Base-by-base conservation (phyloP, 2,797 vertebrate species). In the Dallia pectoralis region DNA sequence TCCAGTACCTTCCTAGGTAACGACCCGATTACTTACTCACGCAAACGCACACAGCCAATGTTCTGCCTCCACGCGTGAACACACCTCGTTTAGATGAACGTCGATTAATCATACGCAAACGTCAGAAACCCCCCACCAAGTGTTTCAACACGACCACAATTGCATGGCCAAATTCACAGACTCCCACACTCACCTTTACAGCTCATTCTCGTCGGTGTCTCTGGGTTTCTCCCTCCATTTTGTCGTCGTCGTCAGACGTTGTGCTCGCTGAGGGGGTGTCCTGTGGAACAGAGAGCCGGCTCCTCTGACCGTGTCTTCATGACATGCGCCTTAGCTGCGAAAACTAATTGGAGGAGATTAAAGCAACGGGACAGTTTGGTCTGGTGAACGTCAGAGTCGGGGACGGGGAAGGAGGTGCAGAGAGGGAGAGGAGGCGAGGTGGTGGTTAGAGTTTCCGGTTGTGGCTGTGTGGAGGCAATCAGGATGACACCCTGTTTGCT, bases 1-100 rank as follows among this genome's bases (percentile, higher is more conserved):
- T 99, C 98, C 86, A 99, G 97, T 93, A 99, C 98, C 80, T 99
- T 99, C 90, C 91, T 99, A 85, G 98, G 97, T 99, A 97, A 97
- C 86, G 78, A 77, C 62, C 59, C 69, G 40, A 29, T 53, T 6
- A 18, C 22, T 6, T 2, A 25, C 2, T 62, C 18, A 71, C 22
- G 4, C 49, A 75, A 14, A 53, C 53, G 12, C 51, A 25, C 53
- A 25, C 53, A 32, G 15, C 63, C 29, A 49, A 44, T 9, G 40
- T 44, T 44, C 40, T 4, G 40, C 40, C 40, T 56, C 22, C n/a
- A 25, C 22, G 51, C 11, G 7, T 22, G 51, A 22, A 22, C n/a
- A 53, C 51, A 53, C n/a, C n/a, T 59, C 18, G 16, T 27, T 22
- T 59, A n/a, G 22, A 12, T 9, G 9, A 22, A 19, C 19, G 1